A percentile compares a stretch with the other conserved stretches of the same genome.
Conservation (phyloP, 2,113 vertebrate species). For the Meleagris gallopavo region DNA sequence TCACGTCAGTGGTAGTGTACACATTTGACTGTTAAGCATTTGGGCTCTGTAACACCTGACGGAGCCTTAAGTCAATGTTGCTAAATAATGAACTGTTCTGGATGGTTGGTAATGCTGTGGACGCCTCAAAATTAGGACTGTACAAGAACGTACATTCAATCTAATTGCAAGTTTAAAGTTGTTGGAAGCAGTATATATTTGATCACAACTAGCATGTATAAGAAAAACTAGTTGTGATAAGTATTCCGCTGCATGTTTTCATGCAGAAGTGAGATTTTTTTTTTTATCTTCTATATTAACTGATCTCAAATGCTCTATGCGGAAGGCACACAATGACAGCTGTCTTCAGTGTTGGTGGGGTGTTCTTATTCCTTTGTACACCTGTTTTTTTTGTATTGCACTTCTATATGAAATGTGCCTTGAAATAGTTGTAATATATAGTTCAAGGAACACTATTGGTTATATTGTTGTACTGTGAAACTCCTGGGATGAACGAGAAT, state of each 20-base stretch:
- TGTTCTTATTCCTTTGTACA: conserved; percentile 79
- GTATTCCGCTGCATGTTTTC: conserved; percentile 62
- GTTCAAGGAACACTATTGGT: conserved; percentile 76
- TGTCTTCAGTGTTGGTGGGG: conserved; percentile 77
- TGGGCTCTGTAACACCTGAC: conserved; percentile 61
- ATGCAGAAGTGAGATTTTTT: conserved; percentile 64
- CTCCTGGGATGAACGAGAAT: conserved; percentile 67
- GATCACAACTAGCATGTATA: conserved; percentile 76
- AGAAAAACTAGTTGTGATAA: conserved; percentile 76
- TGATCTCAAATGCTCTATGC: conserved; percentile 43
- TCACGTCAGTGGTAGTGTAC: conserved; percentile 72
- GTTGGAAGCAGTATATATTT: conserved; percentile 71
- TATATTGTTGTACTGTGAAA: conserved; percentile 75
- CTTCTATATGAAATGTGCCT: conserved; percentile 81
- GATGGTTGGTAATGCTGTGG: conserved; percentile 77
- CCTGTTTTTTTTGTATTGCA: conserved; percentile 76
- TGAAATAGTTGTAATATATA: conserved; percentile 78
- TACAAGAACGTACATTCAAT: conserved; percentile 73
- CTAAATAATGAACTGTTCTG: conserved; percentile 79
- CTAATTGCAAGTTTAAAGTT: conserved; percentile 69
- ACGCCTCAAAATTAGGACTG: conserved; percentile 74
- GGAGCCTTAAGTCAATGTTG: conserved; percentile 76
- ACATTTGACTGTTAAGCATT: conserved; percentile 70
- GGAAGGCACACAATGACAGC: conserved; percentile 72
- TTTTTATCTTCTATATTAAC: conserved; percentile 46